Evolutionary conservation across 2,797 vertebrate genomes (phyloP).

Genomic region (Meriones psammophilus): DNA sequence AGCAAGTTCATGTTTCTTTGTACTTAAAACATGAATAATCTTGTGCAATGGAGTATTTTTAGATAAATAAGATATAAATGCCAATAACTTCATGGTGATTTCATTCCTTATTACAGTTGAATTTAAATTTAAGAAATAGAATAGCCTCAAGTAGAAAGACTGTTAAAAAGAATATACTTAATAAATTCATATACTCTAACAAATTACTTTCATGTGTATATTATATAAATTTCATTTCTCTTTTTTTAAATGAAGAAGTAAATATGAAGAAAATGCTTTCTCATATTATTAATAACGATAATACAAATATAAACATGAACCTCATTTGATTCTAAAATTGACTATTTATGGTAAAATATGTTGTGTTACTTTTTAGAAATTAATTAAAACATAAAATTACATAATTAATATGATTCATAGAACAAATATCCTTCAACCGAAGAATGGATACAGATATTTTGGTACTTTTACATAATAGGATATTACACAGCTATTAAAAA

Average conservation of each 20-base stretch:
- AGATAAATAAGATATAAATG: slow-evolving; percentile 34
- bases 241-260: neutral
- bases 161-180: neutral
- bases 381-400: neutral
- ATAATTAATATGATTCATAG: neutral
- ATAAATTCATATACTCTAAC: neutral
- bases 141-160: neutral
- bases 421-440: neutral
- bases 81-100: neutral
- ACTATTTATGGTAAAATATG: neutral
- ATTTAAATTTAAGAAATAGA: slow-evolving; percentile 30
- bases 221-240: neutral
- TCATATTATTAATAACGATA: neutral
- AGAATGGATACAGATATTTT: too few relatives aligned
- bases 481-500: too few relatives aligned
- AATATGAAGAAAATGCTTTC: neutral
- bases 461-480: too few relatives aligned
- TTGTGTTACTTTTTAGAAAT: neutral
- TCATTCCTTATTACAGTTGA: neutral
- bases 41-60: slow-evolving; percentile 18
- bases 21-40: slow-evolving; percentile 61
- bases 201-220: neutral
- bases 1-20: slow-evolving; percentile 42
- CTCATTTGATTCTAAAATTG: neutral
- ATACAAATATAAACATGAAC: neutral